phyloP scores from a whole-genome alignment of 1,140 invertebrate species.

The Bombus difficillimus region DNA sequence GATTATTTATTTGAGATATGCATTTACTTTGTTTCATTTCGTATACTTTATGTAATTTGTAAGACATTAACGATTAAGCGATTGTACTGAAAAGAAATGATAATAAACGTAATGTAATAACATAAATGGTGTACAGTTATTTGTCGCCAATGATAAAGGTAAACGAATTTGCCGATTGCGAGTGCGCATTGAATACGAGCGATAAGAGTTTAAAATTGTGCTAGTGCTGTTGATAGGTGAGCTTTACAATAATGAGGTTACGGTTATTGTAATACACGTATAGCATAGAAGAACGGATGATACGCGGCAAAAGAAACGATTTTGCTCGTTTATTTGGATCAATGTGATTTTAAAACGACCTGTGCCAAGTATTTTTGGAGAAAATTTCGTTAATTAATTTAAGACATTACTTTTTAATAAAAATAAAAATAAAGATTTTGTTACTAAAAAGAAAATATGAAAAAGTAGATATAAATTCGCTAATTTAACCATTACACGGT shows the following conservation, averaged over 20 bases:
- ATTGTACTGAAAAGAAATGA: no score
- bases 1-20: not conserved
- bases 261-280: not conserved
- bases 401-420: not conserved
- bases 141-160: not conserved
- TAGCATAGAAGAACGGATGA: no score
- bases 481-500: no score
- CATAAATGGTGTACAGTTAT: not conserved
- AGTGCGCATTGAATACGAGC: not conserved
- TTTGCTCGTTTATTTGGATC: not conserved
- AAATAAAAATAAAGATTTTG: not conserved
- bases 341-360: not conserved
- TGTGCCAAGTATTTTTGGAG: not conserved
- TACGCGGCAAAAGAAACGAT: not conserved
- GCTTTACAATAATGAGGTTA: not conserved
- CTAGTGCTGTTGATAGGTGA: not conserved
- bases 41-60: no score
- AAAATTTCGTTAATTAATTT: rapidly evolving
- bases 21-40: not conserved
- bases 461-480: no score
- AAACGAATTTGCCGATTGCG: not conserved
- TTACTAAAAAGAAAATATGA: not conserved
- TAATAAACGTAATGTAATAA: not conserved
- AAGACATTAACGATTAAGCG: not conserved
- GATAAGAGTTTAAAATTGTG: not conserved